phyloP scores from a whole-genome alignment of 2,888 invertebrate genomes.

The Andrena hattorfiana region DNA sequence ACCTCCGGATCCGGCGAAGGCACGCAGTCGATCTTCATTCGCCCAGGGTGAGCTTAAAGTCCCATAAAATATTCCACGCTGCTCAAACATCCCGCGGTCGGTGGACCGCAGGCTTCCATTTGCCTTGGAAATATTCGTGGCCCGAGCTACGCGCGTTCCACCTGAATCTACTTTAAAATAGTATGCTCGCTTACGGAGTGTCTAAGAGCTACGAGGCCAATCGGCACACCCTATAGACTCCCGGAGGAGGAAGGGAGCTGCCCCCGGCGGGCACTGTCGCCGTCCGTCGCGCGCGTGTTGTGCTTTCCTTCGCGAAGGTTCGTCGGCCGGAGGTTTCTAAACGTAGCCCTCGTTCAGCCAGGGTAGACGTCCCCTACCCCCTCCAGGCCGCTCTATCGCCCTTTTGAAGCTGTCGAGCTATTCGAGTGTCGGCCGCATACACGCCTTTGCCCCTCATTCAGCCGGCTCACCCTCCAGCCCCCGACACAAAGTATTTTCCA shows the following conservation, averaged over 20 bases:
- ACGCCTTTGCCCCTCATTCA: slow-evolving; percentile 61
- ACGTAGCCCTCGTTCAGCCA: slow-evolving; percentile 55
- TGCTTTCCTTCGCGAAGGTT: slow-evolving; percentile 47
- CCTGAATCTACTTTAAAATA: not conserved
- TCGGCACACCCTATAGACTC: not conserved
- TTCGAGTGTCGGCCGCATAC: slow-evolving; percentile 66
- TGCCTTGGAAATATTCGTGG: slow-evolving; percentile 13
- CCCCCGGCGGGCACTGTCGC: slow-evolving; percentile 2
- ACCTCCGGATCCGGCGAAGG: too few species aligned
- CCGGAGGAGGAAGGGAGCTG: not conserved
- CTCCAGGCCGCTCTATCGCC: slow-evolving; percentile 40
- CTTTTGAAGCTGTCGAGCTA: slow-evolving; percentile 65
- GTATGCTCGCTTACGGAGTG: too few species aligned
- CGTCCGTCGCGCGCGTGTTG: slow-evolving; percentile 24
- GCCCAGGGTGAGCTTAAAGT: too few species aligned
- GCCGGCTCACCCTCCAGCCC: slow-evolving; percentile 51
- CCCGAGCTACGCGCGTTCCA: not conserved
- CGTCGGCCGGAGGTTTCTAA: slow-evolving; percentile 61
- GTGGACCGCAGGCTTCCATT: not conserved
- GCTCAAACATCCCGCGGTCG: slow-evolving; percentile 13
- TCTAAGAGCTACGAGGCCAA: too few species aligned
- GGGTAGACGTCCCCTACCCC: slow-evolving; percentile 43
- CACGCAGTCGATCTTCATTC: too few species aligned
- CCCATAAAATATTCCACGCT: slow-evolving; percentile 37
- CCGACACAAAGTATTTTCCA: slow-evolving; percentile 65